Evolutionary conservation across 2,797 vertebrate species (phyloP), one percentile per base, ranked within the genome.

Genomic region (Hipposideros larvatus): DNA sequence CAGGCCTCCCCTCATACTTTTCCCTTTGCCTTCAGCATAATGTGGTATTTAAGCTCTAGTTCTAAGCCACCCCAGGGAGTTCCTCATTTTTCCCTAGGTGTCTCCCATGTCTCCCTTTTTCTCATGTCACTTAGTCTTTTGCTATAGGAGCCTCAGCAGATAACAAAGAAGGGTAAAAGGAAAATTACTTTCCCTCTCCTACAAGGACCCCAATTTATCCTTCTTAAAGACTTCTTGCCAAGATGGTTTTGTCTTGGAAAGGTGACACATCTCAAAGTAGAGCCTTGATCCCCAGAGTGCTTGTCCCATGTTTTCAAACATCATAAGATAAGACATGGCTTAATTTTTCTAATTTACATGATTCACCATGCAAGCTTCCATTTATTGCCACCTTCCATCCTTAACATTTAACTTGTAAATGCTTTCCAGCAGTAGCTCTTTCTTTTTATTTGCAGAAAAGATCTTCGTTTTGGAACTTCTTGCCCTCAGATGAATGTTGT

Each of bases 321-420:
- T 46, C 31, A 11, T 59, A 88, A 70, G 68, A 57, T 31, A 34
- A 73, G 51, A 63, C 28, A 37, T 26, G 28, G 7, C 65, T 90
- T 83, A 70, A 63, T 80, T 66, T 96, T 90, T 61, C 82, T 88
- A 43, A 41, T 1, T 1, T 77, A 28, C 13, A 5, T 70, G 57
- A 90, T 48, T 59, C 74, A 77, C 48, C 7, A 31, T n/a, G 6
- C 14, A 84, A 66, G 75, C 61, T 24, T 73, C 74, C 80, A 78
- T 37, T 63, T 70, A 80, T 63, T 82, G 43, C n/a, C 15, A 10
- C 34, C 34, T 92, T 68, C 34, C n/a, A 26, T 34, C 37, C 51
- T 68, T 91, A 86, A 74, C 37, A 88, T 92, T 94, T 96, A 96
- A 68, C 57, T 87, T 79, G 85, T 65, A 84, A 84, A 59, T 80